Evolutionary conservation across 2,797 vertebrate genomes (phyloP), one percentile per base, ranked within the genome.

Genomic region (Dicrostonyx torquatus): DNA sequence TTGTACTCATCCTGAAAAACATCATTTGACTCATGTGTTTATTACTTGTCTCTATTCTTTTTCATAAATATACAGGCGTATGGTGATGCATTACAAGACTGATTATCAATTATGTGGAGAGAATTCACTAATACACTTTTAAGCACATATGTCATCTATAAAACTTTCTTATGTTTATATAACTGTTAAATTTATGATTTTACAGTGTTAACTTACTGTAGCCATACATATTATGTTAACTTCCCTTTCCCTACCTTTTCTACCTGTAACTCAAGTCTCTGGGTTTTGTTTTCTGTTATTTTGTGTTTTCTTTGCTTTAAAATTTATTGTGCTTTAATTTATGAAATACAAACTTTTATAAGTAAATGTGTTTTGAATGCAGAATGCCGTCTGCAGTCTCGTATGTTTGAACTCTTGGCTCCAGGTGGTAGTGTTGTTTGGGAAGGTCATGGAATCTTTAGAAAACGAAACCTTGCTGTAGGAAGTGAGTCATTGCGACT

Each of bases 21-120:
- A 55, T 96, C 29, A 60, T 92, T 92, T 79, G 68, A n/a, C 24
- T 14, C 14, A 7, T 82, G 40, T n/a, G n/a, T 53, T 70, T 94
- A 10, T 82, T 75, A 50, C 50, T 72, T 93, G 10, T 79, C 68
- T 60, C 31, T 34, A n/a, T 3, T 10, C 72, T 53, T 22, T 73
- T n/a, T 14, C 26, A 75, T 29, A 89, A 70, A 70, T 62, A 40
- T 37, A 5, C 26, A 24, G 22, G 29, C 8, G n/a, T 17, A 2
- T 62, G 1, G 48, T 40, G 75, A 5, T 43, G 11, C 6, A 75
- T 43, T 53, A n/a, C 26, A 92, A n/a, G 15, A 20, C 62, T 88
- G 18, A 31, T 18, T 66, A 48, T 72, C 73, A 94, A 90, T 3
- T 72, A 45, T 76, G 7, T 40, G 12, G 76, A 64, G 29, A 34